Evolutionary conservation across 2,888 invertebrate species (phyloP).

Genomic region (Hyalella azteca): DNA sequence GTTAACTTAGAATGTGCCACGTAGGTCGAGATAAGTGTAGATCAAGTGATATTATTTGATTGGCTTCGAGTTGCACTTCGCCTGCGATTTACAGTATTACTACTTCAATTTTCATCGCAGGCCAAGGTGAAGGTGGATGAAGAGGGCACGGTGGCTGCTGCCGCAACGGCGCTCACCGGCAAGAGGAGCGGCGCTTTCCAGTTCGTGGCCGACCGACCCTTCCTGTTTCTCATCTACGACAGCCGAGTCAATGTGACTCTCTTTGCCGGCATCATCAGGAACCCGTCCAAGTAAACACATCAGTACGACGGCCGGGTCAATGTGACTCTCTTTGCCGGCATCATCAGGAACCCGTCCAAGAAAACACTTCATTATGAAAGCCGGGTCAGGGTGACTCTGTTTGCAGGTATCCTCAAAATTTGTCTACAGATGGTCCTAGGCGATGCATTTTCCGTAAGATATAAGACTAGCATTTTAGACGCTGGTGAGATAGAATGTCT

Average conservation of each 20-base stretch:
- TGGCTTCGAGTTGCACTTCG: too few species aligned
- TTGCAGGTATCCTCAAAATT: constrained; percentile 42
- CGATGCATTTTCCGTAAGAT: too few species aligned
- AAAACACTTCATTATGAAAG: constrained; percentile 38
- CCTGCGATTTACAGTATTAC: background rate
- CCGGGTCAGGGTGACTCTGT: constrained; percentile 32
- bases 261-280: constrained; percentile 40
- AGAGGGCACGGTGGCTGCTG: constrained; percentile 55
- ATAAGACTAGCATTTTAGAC: too few species aligned
- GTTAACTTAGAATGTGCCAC: too few species aligned
- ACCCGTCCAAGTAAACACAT: constrained; percentile 29
- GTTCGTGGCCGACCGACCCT: constrained; percentile 43
- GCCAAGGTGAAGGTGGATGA: constrained; percentile 53
- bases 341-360: constrained; percentile 33
- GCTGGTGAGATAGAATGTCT: too few species aligned
- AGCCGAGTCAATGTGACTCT: constrained; percentile 35
- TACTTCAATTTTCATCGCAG: constrained; percentile 38
- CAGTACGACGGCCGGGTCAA: constrained; percentile 20
- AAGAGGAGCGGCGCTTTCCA: constrained; percentile 36
- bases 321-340: constrained; percentile 42
- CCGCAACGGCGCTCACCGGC: constrained; percentile 47
- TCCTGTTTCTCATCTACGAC: constrained; percentile 47
- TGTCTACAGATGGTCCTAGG: too few species aligned
- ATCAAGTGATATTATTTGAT: too few species aligned
- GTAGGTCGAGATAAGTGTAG: too few species aligned